Percentiles rank a stretch among this genome's conserved stretches.
Evolutionary conservation across 2,113 vertebrate genomes (phyloP).

Genomic region (Phrynosoma blainvillii): DNA sequence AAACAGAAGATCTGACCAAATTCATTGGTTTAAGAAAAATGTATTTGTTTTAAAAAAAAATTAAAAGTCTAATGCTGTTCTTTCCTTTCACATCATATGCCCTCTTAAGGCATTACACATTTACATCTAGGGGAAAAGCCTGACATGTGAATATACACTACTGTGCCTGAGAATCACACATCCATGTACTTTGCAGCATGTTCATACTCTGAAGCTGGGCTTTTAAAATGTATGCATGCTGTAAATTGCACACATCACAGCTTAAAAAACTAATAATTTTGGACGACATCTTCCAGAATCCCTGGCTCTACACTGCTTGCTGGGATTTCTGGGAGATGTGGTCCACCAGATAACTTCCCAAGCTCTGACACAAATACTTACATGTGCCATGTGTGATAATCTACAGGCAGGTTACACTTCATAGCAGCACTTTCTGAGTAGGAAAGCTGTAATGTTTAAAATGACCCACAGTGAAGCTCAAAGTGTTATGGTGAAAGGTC

Average conservation of each 20-base stretch:
- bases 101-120: background rate
- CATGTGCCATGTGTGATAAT: background rate
- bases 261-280: too few relatives aligned
- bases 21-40: background rate
- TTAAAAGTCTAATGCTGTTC: background rate
- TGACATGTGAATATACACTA: background rate
- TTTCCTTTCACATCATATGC: background rate
- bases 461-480: slow-evolving; percentile 44
- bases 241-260: too few relatives aligned
- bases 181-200: background rate
- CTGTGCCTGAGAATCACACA: background rate
- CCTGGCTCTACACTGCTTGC: too few relatives aligned
- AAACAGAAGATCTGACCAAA: background rate
- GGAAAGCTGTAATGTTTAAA: slow-evolving; percentile 66
- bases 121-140: background rate
- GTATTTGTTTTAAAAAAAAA: too few relatives aligned
- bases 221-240: background rate
- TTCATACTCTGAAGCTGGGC: background rate
- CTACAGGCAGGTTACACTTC: background rate
- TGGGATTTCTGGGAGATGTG: too few relatives aligned
- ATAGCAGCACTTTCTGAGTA: slow-evolving; percentile 51
- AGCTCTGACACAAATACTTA: too few relatives aligned
- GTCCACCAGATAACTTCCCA: too few relatives aligned
- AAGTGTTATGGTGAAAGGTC: slow-evolving; percentile 24
- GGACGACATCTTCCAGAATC: too few relatives aligned